Base-by-base conservation (phyloP, 2,888 invertebrate genomes). In the Dolichomitus sp. region DNA sequence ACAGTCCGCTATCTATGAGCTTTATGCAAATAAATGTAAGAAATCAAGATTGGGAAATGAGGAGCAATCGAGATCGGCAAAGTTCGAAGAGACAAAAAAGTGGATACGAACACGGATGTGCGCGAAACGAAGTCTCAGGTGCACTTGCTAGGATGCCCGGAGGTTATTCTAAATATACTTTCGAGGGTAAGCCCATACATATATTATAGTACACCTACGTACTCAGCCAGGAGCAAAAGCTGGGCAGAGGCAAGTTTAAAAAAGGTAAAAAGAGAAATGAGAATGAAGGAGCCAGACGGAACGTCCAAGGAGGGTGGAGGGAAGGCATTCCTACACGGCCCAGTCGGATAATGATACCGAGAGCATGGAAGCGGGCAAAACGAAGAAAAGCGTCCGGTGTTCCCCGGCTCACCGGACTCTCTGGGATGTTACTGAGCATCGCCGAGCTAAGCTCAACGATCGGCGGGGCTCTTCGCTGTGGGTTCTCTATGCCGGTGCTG, bases 271-370 rank as follows among this genome's bases (percentile, higher is more conserved):
- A 50, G 40, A 66, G 50, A 70, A 76, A 50, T 42, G 19, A 65
- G 42, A 63, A 63, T 57, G 7, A 52, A 45, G 33, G 48, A 72
- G 23, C 33, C 57, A 30, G 57, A 65, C 59, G n/a, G 48, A 63
- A 65, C 54, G 68, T 78, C 80, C 69, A 14, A 59, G 63, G 37
- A 75, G 75, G 70, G 70, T 42, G 65, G 77, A 79, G 84, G 84
- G 84, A 84, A 85, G 79, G 88, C 88, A 90, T 89, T 89, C 89
- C 89, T 87, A 89, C 90, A 90, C 89, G 89, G 89, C 78, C 72
- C 76, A 82, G 76, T 80, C 74, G 70, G 84, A 87, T 90, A 90
- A 91, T 91, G 88, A 90, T 90, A 89, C 87, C 84, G 86, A 87
- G 87, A 87, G 85, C 86, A 85, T 81, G 80, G 84, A 77, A 75